These are phyloP conservation scores for Cinara cedri DNA, from an alignment of 2,888 invertebrate genomes.

Conservation along the genomic window DNA sequence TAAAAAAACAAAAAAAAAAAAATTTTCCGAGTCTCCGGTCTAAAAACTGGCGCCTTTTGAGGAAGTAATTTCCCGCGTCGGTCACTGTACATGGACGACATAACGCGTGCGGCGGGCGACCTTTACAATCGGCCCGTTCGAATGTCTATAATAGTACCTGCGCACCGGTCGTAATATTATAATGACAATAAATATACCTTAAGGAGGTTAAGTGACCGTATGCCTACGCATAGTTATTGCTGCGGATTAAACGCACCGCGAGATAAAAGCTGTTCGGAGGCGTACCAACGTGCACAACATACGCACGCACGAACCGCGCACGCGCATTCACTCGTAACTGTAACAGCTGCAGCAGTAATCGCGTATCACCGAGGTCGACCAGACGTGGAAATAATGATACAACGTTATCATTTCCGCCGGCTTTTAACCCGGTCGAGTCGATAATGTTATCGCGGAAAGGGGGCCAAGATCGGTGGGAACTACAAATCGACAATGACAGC, in stretches of 20 bases:
- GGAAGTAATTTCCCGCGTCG: too few species aligned
- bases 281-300: background rate
- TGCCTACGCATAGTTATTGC: too few species aligned
- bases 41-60: too few species aligned
- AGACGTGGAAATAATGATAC: background rate
- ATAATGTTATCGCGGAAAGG: conserved; percentile 14
- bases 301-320: background rate
- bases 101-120: background rate
- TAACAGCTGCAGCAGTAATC: too few species aligned
- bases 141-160: background rate
- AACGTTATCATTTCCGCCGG: conserved; percentile 27
- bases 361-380: conserved; percentile 10
- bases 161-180: background rate
- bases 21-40: too few species aligned
- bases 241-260: too few species aligned
- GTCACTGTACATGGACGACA: too few species aligned
- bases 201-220: conserved; percentile 16
- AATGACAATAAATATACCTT: background rate
- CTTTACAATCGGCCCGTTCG: background rate
- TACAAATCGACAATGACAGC: background rate
- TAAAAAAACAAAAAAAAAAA: too few species aligned
- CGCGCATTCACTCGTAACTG: background rate
- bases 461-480: conserved; percentile 50
- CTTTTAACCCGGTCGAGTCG: conserved; percentile 7
- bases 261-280: conserved; percentile 14